Percentiles rank a stretch among this genome's conserved stretches.
phyloP scores from a whole-genome alignment of 2,888 invertebrate species.

The Plebejus anna region DNA sequence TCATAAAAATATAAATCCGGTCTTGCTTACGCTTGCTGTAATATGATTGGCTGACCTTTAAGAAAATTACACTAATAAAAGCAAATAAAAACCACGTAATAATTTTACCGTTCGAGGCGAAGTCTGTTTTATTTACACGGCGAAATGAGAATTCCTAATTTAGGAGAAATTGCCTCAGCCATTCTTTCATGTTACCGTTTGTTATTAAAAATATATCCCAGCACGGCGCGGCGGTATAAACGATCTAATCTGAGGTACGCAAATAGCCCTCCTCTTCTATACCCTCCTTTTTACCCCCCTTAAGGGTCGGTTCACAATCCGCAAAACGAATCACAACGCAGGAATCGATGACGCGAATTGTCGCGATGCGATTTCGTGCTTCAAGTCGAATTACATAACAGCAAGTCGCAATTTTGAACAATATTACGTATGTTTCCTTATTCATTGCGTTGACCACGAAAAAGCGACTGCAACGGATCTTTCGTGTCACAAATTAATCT shows the following conservation, averaged over 20 bases:
- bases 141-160: conserved; percentile 10
- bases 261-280: neutral
- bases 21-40: neutral
- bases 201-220: conserved; percentile 16
- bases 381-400: too few relatives aligned
- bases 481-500: too few relatives aligned
- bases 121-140: neutral
- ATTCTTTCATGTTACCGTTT: neutral
- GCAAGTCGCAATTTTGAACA: too few relatives aligned
- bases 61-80: neutral
- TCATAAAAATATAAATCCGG: too few relatives aligned
- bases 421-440: too few relatives aligned
- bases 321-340: neutral
- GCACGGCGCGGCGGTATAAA: neutral
- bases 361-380: too few relatives aligned
- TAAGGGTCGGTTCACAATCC: neutral
- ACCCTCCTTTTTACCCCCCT: neutral
- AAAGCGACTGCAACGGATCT: too few relatives aligned
- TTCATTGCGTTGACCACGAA: too few relatives aligned
- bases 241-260: conserved; percentile 18
- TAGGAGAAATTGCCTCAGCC: neutral
- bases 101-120: neutral
- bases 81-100: neutral
- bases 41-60: neutral
- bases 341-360: too few relatives aligned